Percentiles rank a stretch among this genome's conserved stretches.
Conservation (phyloP, 2,113 vertebrate species). For the Brachirus orientalis region DNA sequence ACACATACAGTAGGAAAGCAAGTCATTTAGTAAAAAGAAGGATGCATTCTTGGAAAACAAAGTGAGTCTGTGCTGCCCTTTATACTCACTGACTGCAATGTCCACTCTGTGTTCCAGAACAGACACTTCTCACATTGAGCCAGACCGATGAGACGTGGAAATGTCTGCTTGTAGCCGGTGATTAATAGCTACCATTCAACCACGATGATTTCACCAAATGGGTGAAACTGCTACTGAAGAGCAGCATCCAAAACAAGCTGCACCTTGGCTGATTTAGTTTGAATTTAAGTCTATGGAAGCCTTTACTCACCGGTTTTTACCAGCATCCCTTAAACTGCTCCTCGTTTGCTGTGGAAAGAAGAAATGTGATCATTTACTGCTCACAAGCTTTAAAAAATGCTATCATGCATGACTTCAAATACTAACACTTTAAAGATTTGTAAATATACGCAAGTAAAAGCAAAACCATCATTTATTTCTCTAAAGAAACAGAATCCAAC, state of each 20-base stretch:
- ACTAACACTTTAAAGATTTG: no score
- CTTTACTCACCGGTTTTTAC: no score
- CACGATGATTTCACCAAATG: constrained; percentile 47
- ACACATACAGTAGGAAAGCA: constrained; percentile 6
- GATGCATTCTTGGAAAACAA: constrained; percentile 53
- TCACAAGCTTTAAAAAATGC: no score
- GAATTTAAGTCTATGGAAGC: no score
- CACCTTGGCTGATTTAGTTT: background rate
- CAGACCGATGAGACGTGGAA: constrained; percentile 67
- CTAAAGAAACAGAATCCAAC: constrained; percentile 14
- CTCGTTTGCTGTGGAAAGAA: no score
- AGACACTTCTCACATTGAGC: constrained; percentile 49
- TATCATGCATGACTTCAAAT: no score
- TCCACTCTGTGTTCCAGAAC: constrained; percentile 47
- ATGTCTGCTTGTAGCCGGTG: constrained; percentile 62
- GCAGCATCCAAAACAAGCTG: background rate
- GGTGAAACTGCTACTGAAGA: constrained; percentile 9
- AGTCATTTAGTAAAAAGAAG: constrained; percentile 22
- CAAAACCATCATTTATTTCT: background rate
- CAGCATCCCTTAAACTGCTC: no score
- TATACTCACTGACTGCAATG: constrained; percentile 1
- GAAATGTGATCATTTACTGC: no score
- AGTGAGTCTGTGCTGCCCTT: constrained; percentile 49
- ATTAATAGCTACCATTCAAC: constrained; percentile 56
- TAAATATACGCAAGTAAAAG: constrained; percentile 23